These are phyloP conservation scores for Marasmarcha lunaedactyla DNA, from an alignment of 2,888 invertebrate species.

Conservation along the genomic window DNA sequence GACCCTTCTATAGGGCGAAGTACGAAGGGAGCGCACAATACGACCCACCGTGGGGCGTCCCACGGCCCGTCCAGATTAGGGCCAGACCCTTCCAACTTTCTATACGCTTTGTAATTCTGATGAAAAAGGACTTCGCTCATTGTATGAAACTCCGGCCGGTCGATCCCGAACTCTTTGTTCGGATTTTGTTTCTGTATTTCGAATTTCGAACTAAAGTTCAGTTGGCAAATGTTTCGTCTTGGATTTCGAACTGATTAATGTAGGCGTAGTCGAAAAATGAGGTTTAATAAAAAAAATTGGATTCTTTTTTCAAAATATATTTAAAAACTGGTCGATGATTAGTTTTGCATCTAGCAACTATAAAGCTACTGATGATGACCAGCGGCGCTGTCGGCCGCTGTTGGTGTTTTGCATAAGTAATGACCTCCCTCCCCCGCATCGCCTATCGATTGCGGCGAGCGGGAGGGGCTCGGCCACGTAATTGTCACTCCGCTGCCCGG, in stretches of 20 bases:
- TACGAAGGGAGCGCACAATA: slow-evolving; percentile 50
- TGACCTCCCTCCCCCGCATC: slow-evolving; percentile 60
- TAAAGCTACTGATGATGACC: too few species aligned
- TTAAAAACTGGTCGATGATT: too few species aligned
- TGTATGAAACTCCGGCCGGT: slow-evolving; percentile 7
- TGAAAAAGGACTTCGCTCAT: slow-evolving; percentile 24
- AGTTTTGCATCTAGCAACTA: too few species aligned
- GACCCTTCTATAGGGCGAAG: slow-evolving; percentile 38
- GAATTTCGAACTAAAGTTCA: slow-evolving; percentile 5
- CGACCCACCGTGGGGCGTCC: slow-evolving; percentile 36
- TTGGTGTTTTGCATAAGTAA: slow-evolving; percentile 68
- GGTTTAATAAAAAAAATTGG: too few species aligned
- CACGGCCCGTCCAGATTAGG: slow-evolving; percentile 45
- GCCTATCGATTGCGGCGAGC: slow-evolving; percentile 78
- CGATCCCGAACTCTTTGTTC: background rate
- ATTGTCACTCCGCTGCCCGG: slow-evolving; percentile 63
- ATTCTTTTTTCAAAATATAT: too few species aligned
- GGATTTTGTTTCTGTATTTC: slow-evolving; percentile 5
- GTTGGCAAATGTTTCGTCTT: background rate
- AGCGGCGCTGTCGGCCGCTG: slow-evolving; percentile 24
- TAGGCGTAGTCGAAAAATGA: too few species aligned
- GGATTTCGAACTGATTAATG: too few species aligned
- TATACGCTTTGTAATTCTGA: slow-evolving; percentile 17
- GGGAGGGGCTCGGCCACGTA: slow-evolving; percentile 73
- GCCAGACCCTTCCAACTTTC: slow-evolving; percentile 24